phyloP scores from a whole-genome alignment of 2,797 vertebrate species.

The Oceanodroma leucorhoa region DNA sequence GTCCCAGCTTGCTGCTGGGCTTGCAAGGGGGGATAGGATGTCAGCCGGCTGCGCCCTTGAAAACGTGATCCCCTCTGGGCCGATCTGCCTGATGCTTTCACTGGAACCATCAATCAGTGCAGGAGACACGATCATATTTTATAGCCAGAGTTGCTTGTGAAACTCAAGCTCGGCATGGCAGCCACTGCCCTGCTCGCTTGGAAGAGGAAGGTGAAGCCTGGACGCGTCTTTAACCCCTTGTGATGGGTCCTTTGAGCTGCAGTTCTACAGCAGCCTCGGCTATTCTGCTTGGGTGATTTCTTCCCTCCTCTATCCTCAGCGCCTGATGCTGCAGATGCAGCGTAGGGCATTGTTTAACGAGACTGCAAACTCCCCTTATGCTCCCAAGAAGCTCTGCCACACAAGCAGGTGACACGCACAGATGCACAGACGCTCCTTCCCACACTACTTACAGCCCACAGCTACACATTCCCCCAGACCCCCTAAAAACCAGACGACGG shows the following conservation, averaged over 20 bases:
- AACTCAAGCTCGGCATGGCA: constrained; percentile 48
- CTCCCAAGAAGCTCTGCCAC: not conserved
- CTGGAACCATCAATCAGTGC: constrained; percentile 63
- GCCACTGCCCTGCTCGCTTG: not conserved
- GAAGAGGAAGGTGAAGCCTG: not conserved
- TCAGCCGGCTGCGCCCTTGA: constrained; percentile 49
- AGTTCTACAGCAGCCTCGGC: not conserved
- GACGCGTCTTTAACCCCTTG: constrained; percentile 47
- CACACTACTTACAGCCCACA: accelerated
- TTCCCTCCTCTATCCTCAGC: not conserved
- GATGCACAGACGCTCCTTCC: not conserved
- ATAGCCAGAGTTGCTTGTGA: constrained; percentile 49
- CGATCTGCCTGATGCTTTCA: not conserved
- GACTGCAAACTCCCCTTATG: not conserved
- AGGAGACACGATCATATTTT: constrained; percentile 63
- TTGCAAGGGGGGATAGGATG: not conserved
- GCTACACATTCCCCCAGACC: not conserved
- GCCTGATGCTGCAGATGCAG: not conserved
- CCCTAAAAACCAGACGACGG: accelerated
- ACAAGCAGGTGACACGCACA: accelerated
- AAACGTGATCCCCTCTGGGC: constrained; percentile 35
- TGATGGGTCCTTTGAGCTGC: not conserved
- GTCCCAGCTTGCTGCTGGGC: not conserved
- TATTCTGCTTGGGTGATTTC: accelerated
- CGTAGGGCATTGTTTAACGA: accelerated